A percentile compares a stretch with the other conserved stretches of the same genome.
phyloP scores from a whole-genome alignment of 2,888 invertebrate genomes.

The Microchrysa polita region DNA sequence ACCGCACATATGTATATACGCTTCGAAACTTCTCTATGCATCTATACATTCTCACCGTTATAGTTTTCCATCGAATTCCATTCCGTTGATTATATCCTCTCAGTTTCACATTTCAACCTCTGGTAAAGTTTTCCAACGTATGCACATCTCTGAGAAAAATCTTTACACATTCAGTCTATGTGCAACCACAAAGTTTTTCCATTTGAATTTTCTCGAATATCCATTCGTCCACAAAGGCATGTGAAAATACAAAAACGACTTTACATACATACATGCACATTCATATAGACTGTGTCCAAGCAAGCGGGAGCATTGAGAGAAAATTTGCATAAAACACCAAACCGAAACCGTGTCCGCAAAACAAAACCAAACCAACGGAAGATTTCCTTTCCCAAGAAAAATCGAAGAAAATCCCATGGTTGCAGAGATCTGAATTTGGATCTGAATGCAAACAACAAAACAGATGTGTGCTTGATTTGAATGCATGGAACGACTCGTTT shows the following conservation, averaged over 20 bases:
- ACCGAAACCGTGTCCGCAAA: background rate
- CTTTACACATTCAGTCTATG: background rate
- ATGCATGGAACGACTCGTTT: constrained; percentile 11
- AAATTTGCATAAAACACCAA: constrained; percentile 1
- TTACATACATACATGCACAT: background rate
- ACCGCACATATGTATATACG: background rate
- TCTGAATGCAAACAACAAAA: constrained; percentile 26
- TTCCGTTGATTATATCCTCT: constrained; percentile 5
- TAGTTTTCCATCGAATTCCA: background rate
- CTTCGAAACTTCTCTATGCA: background rate
- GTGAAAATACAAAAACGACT: background rate
- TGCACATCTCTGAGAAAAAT: constrained; percentile 3
- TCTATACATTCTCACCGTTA: background rate
- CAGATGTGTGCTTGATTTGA: constrained; percentile 19
- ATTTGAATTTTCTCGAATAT: background rate
- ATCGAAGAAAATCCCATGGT: constrained; percentile 10
- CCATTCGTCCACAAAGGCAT: background rate
- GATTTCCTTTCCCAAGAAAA: background rate
- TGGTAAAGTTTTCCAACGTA: background rate
- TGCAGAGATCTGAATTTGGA: background rate
- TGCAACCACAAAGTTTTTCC: background rate
- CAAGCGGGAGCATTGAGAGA: background rate
- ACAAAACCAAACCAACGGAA: background rate
- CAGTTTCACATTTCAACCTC: constrained; percentile 3
- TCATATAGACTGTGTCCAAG: no score